Percentiles rank a stretch among this genome's conserved stretches.
phyloP scores from a whole-genome alignment of 1,140 invertebrate species.

The Ceratosolen fusciceps region DNA sequence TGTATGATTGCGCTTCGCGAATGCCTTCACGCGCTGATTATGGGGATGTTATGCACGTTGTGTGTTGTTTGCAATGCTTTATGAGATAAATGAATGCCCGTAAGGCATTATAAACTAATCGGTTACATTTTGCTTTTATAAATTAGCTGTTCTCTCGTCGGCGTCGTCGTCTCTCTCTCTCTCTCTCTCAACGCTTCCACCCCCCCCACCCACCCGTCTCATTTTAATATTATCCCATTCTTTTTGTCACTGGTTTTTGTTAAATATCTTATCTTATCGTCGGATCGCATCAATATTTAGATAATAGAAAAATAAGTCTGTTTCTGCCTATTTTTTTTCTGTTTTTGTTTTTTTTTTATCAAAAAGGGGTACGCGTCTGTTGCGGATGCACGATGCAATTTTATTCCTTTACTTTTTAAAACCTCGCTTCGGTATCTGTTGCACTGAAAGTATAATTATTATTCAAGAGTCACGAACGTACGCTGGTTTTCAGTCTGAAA shows the following conservation, averaged over 20 bases:
- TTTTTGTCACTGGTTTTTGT: slow-evolving; percentile 42
- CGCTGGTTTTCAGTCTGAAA: slow-evolving; percentile 47
- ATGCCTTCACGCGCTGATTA: slow-evolving; percentile 18
- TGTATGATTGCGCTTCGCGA: slow-evolving; percentile 34
- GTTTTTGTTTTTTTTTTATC: no score
- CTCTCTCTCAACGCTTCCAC: no score
- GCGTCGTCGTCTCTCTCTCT: no score
- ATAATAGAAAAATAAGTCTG: slow-evolving; percentile 51
- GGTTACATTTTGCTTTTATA: slow-evolving; percentile 33
- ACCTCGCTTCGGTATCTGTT: slow-evolving; percentile 38
- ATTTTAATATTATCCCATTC: slow-evolving; percentile 30
- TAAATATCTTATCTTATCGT: slow-evolving; percentile 39
- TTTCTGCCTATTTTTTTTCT: slow-evolving; percentile 47
- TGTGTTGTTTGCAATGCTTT: slow-evolving; percentile 37
- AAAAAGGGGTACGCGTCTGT: slow-evolving; percentile 42
- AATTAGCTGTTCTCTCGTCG: slow-evolving; percentile 18
- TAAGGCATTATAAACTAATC: not conserved
- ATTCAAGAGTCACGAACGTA: slow-evolving; percentile 30
- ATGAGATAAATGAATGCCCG: slow-evolving; percentile 30
- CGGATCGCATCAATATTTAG: slow-evolving; percentile 43
- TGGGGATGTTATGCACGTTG: slow-evolving; percentile 21
- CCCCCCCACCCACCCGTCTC: slow-evolving; percentile 10
- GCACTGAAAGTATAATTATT: slow-evolving; percentile 42
- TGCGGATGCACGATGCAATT: slow-evolving; percentile 27
- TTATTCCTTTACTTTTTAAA: slow-evolving; percentile 40